Evolutionary conservation across 1,140 invertebrate genomes (phyloP).

Genomic region (Lordiphosa mommai): DNA sequence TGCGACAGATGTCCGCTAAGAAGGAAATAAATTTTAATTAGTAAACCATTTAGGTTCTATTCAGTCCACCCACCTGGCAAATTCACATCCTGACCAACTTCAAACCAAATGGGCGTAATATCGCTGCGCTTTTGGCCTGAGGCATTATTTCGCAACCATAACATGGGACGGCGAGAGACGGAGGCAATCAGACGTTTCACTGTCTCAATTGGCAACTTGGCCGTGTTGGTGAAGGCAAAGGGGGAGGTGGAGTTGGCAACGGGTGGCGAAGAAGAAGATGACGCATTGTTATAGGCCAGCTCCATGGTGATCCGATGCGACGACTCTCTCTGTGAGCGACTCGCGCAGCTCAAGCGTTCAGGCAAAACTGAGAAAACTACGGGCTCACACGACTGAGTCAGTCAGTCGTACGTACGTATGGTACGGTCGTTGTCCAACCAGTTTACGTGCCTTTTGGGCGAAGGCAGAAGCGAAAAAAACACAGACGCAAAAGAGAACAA

Average conservation of each 20-base stretch:
- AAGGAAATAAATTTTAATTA: neutral
- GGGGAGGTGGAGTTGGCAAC: constrained; percentile 31
- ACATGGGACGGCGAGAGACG: constrained; percentile 56
- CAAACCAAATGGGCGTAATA: constrained; percentile 67
- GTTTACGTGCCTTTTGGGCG: constrained; percentile 74
- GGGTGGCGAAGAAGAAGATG: constrained; percentile 47
- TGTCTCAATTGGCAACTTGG: constrained; percentile 66
- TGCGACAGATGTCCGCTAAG: constrained; percentile 64
- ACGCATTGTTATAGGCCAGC: constrained; percentile 61
- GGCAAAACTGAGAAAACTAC: constrained; percentile 53
- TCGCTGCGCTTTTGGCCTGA: constrained; percentile 65
- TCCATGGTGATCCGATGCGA: constrained; percentile 43
- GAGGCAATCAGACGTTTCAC: constrained; percentile 67
- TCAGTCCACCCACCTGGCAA: constrained; percentile 48
- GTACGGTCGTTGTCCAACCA: constrained; percentile 42
- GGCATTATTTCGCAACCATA: constrained; percentile 61
- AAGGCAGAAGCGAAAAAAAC: neutral
- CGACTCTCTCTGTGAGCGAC: constrained; percentile 36
- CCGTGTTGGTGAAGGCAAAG: constrained; percentile 64
- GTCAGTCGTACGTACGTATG: constrained; percentile 15
- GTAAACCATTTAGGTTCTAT: too few relatives aligned
- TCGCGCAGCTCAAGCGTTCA: constrained; percentile 68
- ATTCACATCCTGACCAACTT: constrained; percentile 70
- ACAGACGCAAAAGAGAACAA: neutral
- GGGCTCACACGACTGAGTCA: constrained; percentile 48